Conservation (phyloP, 92 coral and sea anemone genomes). For the Umimayanthus chanpuru region DNA sequence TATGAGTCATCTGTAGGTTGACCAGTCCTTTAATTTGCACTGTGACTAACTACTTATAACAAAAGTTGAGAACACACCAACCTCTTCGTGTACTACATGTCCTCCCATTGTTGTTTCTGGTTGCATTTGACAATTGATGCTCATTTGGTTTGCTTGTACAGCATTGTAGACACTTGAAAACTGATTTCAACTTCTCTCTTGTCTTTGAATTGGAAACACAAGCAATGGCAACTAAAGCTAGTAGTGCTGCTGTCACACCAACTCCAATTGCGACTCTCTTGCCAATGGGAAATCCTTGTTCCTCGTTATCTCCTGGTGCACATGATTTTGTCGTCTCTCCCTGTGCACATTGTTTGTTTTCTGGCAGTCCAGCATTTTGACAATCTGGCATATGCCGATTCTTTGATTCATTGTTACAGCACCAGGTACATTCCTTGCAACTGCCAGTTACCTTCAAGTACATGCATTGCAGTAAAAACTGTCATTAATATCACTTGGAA, state of each 20-base stretch:
- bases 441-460: not conserved
- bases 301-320: not conserved
- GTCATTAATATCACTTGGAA: not conserved
- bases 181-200: not conserved
- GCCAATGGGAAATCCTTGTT: not conserved
- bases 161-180: not conserved
- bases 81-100: slow-evolving; percentile 11
- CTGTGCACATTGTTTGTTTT: not conserved
- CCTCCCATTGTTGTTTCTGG: not conserved
- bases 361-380: slow-evolving; percentile 4
- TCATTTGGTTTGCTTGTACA: not conserved
- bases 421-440: not conserved
- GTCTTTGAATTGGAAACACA: not conserved
- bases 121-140: not conserved
- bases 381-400: slow-evolving; percentile 3
- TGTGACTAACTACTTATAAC: no score
- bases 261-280: not conserved
- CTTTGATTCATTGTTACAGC: not conserved
- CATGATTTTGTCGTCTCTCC: not conserved
- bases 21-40: no score
- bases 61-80: not conserved
- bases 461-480: not conserved
- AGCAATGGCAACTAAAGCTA: not conserved
- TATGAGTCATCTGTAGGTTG: no score
- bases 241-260: not conserved